These are phyloP conservation scores for Taenaris catops DNA, from an alignment of 2,888 invertebrate species.

Conservation along the genomic window DNA sequence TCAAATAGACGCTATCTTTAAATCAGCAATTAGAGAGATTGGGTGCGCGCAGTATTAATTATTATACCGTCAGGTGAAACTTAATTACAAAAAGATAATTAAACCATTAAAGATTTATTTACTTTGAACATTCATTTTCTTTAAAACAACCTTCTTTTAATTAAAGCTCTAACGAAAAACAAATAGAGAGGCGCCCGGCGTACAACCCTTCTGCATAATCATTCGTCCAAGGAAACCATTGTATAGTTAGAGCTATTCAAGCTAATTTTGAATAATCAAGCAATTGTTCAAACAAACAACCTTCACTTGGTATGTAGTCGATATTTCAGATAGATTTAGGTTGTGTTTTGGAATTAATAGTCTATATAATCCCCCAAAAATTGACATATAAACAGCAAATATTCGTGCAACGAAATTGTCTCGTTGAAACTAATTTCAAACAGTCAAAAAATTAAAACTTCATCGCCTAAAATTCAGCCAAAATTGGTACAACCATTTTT, in stretches of 20 bases:
- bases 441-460: too few species aligned
- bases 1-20: slow-evolving; percentile 15
- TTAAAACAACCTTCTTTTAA: slow-evolving; percentile 76
- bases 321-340: too few species aligned
- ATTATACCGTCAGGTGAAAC: slow-evolving; percentile 68
- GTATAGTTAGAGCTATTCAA: not conserved
- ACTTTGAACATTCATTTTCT: slow-evolving; percentile 75
- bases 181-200: slow-evolving; percentile 57
- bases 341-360: too few species aligned
- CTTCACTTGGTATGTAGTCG: too few species aligned
- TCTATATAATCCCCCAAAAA: too few species aligned
- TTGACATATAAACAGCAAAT: too few species aligned
- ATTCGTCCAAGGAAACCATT: slow-evolving; percentile 24
- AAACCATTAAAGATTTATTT: slow-evolving; percentile 75
- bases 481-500: too few species aligned
- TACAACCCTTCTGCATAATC: slow-evolving; percentile 58
- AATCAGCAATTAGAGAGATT: slow-evolving; percentile 17
- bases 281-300: too few species aligned
- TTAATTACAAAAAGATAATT: slow-evolving; percentile 76
- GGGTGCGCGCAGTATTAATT: slow-evolving; percentile 27
- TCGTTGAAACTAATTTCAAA: too few species aligned
- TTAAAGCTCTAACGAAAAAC: slow-evolving; percentile 76
- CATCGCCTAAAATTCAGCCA: too few species aligned
- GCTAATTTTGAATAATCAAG: slow-evolving; percentile 1
- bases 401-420: too few species aligned